phyloP scores from a whole-genome alignment of 1,140 invertebrate species.

The Metopolophium dirhodum region DNA sequence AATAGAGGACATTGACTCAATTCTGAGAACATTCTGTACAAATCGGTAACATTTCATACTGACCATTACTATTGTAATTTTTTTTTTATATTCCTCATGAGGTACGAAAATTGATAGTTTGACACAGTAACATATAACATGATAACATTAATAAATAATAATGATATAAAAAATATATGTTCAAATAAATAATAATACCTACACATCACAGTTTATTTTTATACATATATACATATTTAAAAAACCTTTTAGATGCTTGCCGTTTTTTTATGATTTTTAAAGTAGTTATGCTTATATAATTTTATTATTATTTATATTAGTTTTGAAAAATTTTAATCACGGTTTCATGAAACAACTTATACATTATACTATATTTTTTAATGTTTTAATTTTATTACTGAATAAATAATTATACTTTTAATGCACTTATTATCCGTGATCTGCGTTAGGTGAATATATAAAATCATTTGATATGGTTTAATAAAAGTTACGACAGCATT shows the following conservation, averaged over 20 bases:
- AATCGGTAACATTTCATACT: neutral
- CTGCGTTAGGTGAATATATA: too few relatives aligned
- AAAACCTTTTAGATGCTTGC: neutral
- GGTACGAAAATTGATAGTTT: neutral
- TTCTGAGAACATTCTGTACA: neutral
- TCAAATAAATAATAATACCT: neutral
- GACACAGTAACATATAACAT: neutral
- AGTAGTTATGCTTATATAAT: neutral
- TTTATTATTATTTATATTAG: neutral
- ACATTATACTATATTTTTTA: neutral
- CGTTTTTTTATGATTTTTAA: neutral
- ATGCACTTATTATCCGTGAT: too few relatives aligned
- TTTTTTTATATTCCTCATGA: neutral
- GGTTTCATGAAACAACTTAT: neutral
- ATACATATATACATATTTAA: neutral
- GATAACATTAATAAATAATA: neutral
- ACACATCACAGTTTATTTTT: neutral
- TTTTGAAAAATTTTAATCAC: neutral
- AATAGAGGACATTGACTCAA: conserved; percentile 34
- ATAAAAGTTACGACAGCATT: too few relatives aligned
- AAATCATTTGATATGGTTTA: too few relatives aligned
- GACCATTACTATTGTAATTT: neutral
- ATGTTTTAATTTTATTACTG: neutral
- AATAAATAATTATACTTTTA: too few relatives aligned
- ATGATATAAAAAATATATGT: neutral